Base-by-base conservation (phyloP, 2,113 vertebrate genomes). In the Excalfactoria chinensis region DNA sequence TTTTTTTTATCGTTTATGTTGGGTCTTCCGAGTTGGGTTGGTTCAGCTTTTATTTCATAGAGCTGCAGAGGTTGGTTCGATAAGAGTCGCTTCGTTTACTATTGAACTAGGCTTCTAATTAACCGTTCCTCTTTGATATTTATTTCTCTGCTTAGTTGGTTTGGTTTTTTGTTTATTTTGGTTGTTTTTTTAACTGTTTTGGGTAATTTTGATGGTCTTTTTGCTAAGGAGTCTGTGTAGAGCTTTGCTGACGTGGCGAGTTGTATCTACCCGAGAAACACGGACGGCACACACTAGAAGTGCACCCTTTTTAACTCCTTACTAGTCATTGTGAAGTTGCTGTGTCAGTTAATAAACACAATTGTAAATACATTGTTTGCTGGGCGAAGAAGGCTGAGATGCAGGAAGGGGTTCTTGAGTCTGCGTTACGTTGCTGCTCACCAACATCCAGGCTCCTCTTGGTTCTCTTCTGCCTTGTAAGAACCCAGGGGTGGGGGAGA, bases 121-220 rank as follows among this genome's bases (percentile, higher is more conserved):
- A 98, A 98, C 95, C 80, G 0, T 41, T 94, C 91, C 93, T 96
- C 96, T 98, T 98, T 93, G 98, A 26, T 97, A 98, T 99, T 99
- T 99, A 99, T 99, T 99, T 99, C 96, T 98, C 83, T 55, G 90
- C 95, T 97, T 91, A 66, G 84, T 96, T 89, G 95, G 86, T 88
- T 97, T 95, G 15, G 41, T 14, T 43, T 43, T 43, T 43, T 41
- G 11, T 41, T 41, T 41, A n/a, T n/a, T n/a, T 37, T 37, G 37
- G 37, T 41, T 96, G 73, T 84, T 74, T 83, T 97, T 74, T 55
- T 41, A 41, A 84, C 63, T 74, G 11, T 70, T 78, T 94, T 55
- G 41, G 76, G 51, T 74, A 59, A 53, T 93, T 56, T 56, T 30
- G 17, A 30, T 56, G 92, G 95, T 96, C 97, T 34, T 96, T 90